These are phyloP conservation scores for Osmoderma eremita DNA, from an alignment of 2,888 invertebrate genomes.

Conservation along the genomic window DNA sequence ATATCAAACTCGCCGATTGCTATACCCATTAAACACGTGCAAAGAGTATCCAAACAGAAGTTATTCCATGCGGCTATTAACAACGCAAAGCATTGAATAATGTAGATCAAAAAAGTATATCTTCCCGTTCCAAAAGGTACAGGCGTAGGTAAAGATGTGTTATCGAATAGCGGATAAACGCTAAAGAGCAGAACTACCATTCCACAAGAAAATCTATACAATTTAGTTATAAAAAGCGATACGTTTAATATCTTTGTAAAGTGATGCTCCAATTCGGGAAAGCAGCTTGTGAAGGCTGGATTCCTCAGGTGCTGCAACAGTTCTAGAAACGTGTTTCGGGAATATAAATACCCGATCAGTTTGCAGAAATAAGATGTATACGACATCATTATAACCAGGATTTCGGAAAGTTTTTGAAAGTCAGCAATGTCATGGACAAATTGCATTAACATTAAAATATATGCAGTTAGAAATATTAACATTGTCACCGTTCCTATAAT, in stretches of 20 bases:
- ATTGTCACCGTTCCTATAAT: constrained; percentile 18
- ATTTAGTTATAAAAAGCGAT: constrained; percentile 37
- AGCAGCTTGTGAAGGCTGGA: constrained; percentile 42
- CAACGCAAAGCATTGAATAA: constrained; percentile 44
- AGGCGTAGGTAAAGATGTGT: constrained; percentile 31
- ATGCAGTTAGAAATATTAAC: constrained; percentile 33
- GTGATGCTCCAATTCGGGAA: constrained; percentile 36
- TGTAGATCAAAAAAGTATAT: constrained; percentile 37
- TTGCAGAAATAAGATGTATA: constrained; percentile 40
- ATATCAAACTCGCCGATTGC: constrained; percentile 52
- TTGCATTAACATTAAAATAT: constrained; percentile 36
- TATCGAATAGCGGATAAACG: constrained; percentile 35
- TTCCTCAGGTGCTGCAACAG: constrained; percentile 39
- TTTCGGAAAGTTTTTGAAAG: constrained; percentile 37
- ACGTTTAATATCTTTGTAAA: constrained; percentile 16
- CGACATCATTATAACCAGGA: constrained; percentile 37
- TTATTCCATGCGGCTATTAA: constrained; percentile 49
- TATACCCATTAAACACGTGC: constrained; percentile 50
- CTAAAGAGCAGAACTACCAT: constrained; percentile 25
- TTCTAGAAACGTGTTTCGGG: constrained; percentile 40
- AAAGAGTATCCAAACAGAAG: constrained; percentile 52
- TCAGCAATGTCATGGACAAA: constrained; percentile 26
- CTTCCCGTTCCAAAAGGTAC: constrained; percentile 37
- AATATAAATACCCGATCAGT: constrained; percentile 34
- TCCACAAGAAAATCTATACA: constrained; percentile 36